Percentiles rank a stretch among this genome's conserved stretches.
Evolutionary conservation across 2,888 invertebrate genomes (phyloP).

Genomic region (Neoitamus cyanurus): DNA sequence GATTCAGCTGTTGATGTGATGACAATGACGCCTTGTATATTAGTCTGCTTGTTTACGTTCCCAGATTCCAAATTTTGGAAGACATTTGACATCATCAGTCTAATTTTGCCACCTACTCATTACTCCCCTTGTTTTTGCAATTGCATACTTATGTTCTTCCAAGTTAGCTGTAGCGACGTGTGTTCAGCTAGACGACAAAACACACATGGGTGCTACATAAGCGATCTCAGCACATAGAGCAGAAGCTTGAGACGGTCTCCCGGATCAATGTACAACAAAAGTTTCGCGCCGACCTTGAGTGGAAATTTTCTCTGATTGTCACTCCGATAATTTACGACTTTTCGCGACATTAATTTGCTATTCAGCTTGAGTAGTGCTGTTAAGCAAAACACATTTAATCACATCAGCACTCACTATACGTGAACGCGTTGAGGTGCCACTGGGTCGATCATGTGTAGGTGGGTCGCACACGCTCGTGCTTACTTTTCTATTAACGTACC

Average conservation of each 20-base stretch:
- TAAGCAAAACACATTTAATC: conserved; percentile 15
- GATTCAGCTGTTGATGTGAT: not conserved
- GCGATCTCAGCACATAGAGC: not conserved
- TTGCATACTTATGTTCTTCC: not conserved
- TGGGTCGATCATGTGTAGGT: not conserved
- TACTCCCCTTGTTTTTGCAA: not conserved
- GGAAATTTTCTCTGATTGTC: not conserved
- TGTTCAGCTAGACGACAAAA: not conserved
- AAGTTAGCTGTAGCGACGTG: not conserved
- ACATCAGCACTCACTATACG: not conserved
- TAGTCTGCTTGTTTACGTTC: not conserved
- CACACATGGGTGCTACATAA: not conserved
- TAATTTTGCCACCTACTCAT: not conserved
- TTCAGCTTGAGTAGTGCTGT: not conserved
- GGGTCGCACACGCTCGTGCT: not conserved
- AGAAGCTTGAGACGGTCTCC: not conserved
- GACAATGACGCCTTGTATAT: not conserved
- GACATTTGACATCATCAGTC: not conserved
- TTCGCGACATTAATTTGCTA: conserved; percentile 9
- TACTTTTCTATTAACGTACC: conserved; percentile 10
- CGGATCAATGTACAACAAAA: conserved; percentile 1
- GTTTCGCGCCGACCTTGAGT: conserved; percentile 2
- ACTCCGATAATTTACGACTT: conserved; percentile 5
- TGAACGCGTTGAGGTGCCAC: not conserved
- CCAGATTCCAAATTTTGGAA: not conserved